Conservation (phyloP, 2,888 invertebrate genomes). For the Zaprionus bogoriensis region DNA sequence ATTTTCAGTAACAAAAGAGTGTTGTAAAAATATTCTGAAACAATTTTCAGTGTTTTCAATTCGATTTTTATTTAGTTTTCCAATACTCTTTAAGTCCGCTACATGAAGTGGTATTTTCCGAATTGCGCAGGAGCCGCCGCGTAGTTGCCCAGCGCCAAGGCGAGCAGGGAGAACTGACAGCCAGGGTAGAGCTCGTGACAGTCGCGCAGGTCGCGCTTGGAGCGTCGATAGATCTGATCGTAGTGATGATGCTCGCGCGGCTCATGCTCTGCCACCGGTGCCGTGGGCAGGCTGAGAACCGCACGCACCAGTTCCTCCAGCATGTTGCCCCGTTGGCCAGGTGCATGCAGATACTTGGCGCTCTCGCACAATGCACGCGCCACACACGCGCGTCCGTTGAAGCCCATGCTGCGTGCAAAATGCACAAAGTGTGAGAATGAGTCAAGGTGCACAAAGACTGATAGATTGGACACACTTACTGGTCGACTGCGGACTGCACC, state of each 20-base stretch:
- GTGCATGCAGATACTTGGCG: slow-evolving; percentile 84
- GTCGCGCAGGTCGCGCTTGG: slow-evolving; percentile 82
- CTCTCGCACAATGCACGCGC: slow-evolving; percentile 89
- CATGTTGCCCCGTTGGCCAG: slow-evolving; percentile 85
- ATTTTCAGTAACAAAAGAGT: too few relatives aligned
- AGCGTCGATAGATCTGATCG: slow-evolving; percentile 86
- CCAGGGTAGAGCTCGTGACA: slow-evolving; percentile 85
- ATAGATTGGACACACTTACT: slow-evolving; percentile 83
- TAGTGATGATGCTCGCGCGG: slow-evolving; percentile 86
- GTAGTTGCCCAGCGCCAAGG: slow-evolving; percentile 86
- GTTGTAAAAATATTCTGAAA: too few relatives aligned
- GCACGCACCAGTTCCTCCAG: slow-evolving; percentile 88
- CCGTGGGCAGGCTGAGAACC: slow-evolving; percentile 84
- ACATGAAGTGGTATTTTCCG: slow-evolving; percentile 61
- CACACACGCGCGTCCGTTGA: slow-evolving; percentile 88
- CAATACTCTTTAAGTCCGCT: neutral
- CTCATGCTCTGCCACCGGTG: slow-evolving; percentile 43
- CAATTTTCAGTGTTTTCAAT: neutral
- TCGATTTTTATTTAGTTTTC: neutral
- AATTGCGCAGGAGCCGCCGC: slow-evolving; percentile 63
- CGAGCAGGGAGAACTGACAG: slow-evolving; percentile 89
- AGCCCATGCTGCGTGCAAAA: slow-evolving; percentile 87
- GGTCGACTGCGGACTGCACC: slow-evolving; percentile 87
- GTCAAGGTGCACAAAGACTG: neutral
- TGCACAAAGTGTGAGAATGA: neutral